phyloP scores from a whole-genome alignment of 1,140 invertebrate species.

The Drosophila seguyi region DNA sequence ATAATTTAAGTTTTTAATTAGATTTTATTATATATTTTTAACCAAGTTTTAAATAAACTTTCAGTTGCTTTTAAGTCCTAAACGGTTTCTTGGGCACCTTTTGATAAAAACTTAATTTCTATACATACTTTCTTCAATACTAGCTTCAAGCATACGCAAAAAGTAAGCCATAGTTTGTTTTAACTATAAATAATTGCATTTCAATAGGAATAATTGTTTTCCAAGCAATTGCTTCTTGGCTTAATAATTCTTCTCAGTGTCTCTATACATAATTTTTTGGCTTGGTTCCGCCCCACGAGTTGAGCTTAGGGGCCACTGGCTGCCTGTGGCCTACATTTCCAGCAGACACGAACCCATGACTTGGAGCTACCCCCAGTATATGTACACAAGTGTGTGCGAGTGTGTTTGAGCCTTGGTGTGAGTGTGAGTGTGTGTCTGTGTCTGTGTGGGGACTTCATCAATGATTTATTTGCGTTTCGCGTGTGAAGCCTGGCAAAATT shows the following conservation, averaged over 20 bases:
- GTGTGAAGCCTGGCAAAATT: constrained; percentile 57
- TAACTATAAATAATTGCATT: neutral
- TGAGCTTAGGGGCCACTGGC: constrained; percentile 42
- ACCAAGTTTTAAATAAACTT: neutral
- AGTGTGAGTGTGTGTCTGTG: neutral
- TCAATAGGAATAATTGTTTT: neutral
- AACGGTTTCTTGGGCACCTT: neutral
- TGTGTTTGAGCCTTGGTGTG: constrained; percentile 1
- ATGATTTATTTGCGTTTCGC: constrained; percentile 81
- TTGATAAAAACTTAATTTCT: neutral
- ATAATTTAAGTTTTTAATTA: too few species aligned
- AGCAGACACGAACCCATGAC: constrained; percentile 40
- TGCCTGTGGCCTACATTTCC: constrained; percentile 52
- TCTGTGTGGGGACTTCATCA: constrained; percentile 58
- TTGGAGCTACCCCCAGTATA: constrained; percentile 33
- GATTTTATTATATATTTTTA: neutral
- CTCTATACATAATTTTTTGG: constrained; percentile 16
- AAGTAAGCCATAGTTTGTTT: neutral
- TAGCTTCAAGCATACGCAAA: neutral
- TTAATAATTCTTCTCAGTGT: constrained; percentile 3
- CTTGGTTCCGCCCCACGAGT: constrained; percentile 34
- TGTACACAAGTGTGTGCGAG: neutral
- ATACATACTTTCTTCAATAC: too few species aligned
- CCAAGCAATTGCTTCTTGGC: neutral
- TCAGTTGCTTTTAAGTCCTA: neutral